Conservation (phyloP, 2,797 vertebrate species). For the Cryptoprocta ferox region DNA sequence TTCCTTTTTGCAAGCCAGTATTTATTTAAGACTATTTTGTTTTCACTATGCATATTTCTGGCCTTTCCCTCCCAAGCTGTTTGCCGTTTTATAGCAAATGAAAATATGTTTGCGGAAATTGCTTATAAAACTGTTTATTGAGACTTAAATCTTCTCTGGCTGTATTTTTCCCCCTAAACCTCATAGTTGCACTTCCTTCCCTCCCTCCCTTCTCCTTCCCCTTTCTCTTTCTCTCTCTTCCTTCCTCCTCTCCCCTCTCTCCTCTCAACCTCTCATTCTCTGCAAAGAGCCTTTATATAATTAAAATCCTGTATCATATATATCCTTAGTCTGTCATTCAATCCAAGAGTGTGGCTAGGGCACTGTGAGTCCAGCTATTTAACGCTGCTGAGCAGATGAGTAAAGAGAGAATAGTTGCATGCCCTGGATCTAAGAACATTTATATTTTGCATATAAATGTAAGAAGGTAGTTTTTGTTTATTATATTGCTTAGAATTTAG, state of each 20-base stretch:
- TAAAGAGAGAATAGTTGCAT: not conserved
- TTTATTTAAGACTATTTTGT: slow-evolving; percentile 69
- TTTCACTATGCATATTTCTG: slow-evolving; percentile 51
- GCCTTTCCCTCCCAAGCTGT: slow-evolving; percentile 67
- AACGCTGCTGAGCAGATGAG: not conserved
- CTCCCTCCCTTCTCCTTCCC: rapidly evolving
- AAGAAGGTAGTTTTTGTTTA: not conserved
- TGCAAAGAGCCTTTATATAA: not conserved
- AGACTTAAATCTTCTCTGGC: slow-evolving; percentile 80
- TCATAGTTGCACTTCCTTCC: not conserved
- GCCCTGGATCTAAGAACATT: not conserved
- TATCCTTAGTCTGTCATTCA: not conserved
- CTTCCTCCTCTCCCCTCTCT: no score
- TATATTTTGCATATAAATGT: not conserved
- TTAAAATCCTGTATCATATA: not conserved
- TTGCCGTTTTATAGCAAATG: slow-evolving; percentile 83
- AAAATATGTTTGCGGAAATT: slow-evolving; percentile 82
- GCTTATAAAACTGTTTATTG: slow-evolving; percentile 83
- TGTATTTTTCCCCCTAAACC: not conserved
- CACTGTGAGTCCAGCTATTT: not conserved
- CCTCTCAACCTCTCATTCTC: not conserved
- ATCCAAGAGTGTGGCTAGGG: not conserved
- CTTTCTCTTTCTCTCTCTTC: not conserved
- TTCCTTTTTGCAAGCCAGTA: slow-evolving; percentile 56
- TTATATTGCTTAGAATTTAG: not conserved